Base-by-base conservation (phyloP, 2,113 vertebrate species). In the Myxocyprinus asiaticus region DNA sequence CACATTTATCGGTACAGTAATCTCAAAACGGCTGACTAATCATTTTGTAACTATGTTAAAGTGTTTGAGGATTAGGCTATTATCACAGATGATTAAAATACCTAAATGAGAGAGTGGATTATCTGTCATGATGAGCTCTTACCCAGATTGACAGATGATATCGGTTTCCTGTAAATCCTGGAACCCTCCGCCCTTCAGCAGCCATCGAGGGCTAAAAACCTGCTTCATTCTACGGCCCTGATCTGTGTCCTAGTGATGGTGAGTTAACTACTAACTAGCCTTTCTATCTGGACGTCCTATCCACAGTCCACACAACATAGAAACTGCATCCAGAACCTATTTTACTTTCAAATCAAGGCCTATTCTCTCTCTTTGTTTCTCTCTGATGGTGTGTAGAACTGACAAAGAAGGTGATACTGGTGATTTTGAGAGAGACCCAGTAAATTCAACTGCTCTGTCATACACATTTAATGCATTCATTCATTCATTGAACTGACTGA, bases 131-230 rank as follows among this genome's bases (percentile, higher is more conserved):
- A 65, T 42, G 22, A 33, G 22, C 22, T 86, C 92, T 92, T 92
- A 93, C 92, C 93, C 91, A 93, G 67, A 93, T 74, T 64, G 90
- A 92, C 48, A 83, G 84, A 83, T 88, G 89, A 50, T 90, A 17
- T 64, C 67, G 85, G 80, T 73, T 89, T 61, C 71, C 83, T 77
- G 75, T 76, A 81, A 83, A 58, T 14, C 71, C 80, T 78, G 44
- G 78, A 64, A 83, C 22, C 22, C 22, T 33, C 22, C 22, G 22
- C 79, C 79, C 83, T 81, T 77, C 67, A 67, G 85, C 86, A 47
- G 88, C 87, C 92, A 93, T 92, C 51, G 61, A 45, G 64, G 69
- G 42, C 45, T 65, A 81, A 59, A 81, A 66, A 67, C 67, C 65
- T 73, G 55, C 83, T 79, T 65, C 80, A 85, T 87, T 74, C 47